phyloP scores from a whole-genome alignment of 2,888 invertebrate genomes.

The Salticus scenicus region DNA sequence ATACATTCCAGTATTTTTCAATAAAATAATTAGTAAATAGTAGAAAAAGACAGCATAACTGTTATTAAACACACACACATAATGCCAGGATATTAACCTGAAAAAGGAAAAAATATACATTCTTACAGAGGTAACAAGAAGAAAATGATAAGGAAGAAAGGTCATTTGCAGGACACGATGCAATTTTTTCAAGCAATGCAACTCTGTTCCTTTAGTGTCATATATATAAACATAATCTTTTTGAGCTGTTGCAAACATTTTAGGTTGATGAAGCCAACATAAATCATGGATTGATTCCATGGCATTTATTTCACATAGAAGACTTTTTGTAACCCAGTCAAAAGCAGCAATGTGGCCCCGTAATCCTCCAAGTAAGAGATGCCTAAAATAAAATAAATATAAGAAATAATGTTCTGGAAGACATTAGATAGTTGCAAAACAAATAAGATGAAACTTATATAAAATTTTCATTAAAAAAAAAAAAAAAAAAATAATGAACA shows the following conservation, averaged over 20 bases:
- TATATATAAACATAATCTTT: slow-evolving; percentile 97
- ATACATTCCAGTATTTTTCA: too few relatives aligned
- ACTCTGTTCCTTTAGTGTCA: slow-evolving; percentile 96
- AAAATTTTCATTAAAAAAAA: too few relatives aligned
- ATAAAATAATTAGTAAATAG: too few relatives aligned
- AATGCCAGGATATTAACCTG: too few relatives aligned
- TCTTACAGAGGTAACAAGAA: slow-evolving; percentile 88
- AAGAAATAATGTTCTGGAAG: too few relatives aligned
- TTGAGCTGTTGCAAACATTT: slow-evolving; percentile 98
- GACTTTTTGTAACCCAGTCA: slow-evolving; percentile 96
- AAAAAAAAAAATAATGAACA: too few relatives aligned
- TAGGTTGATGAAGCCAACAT: slow-evolving; percentile 85
- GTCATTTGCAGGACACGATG: slow-evolving; percentile 88
- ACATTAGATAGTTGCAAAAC: too few relatives aligned
- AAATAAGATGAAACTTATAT: too few relatives aligned
- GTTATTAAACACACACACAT: too few relatives aligned
- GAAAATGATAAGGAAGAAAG: slow-evolving; percentile 97
- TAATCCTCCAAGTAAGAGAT: slow-evolving; percentile 88
- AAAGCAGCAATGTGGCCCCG: slow-evolving; percentile 96
- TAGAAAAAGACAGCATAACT: too few relatives aligned
- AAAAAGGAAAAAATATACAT: too few relatives aligned
- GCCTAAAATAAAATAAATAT: slow-evolving; percentile 77
- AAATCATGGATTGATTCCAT: slow-evolving; percentile 96
- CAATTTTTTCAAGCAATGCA: slow-evolving; percentile 94
- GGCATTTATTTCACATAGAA: slow-evolving; percentile 96